Evolutionary conservation across 1,140 invertebrate genomes (phyloP).

Genomic region (Heliothis virescens): DNA sequence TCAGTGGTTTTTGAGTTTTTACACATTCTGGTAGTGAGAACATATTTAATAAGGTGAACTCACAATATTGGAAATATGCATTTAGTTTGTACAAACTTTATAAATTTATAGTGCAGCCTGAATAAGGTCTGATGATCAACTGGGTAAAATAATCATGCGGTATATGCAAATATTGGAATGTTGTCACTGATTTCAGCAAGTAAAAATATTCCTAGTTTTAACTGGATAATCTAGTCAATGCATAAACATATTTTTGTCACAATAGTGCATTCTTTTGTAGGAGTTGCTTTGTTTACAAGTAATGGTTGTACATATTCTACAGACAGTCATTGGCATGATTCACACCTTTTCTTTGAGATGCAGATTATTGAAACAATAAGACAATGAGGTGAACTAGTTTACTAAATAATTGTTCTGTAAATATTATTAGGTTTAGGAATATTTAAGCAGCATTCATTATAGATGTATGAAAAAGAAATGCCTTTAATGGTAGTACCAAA

Average conservation of each 20-base stretch:
- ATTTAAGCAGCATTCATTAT: no score
- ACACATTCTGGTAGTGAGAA: no score
- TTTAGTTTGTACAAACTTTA: no score
- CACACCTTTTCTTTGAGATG: conserved; percentile 5
- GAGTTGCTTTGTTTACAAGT: not conserved
- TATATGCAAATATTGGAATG: not conserved
- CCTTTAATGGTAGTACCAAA: not conserved
- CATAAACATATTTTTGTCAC: not conserved
- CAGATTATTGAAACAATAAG: not conserved
- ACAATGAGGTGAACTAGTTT: not conserved
- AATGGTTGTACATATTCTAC: no score
- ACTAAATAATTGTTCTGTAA: not conserved
- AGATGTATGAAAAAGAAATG: no score
- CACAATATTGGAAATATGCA: no score
- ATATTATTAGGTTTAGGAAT: no score
- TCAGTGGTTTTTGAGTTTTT: no score
- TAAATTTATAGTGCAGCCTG: no score
- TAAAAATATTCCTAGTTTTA: not conserved
- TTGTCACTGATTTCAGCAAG: conserved; percentile 1
- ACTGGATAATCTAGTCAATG: conserved; percentile 7
- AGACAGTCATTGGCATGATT: not conserved
- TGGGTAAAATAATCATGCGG: not conserved
- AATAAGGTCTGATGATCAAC: no score
- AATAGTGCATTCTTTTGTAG: not conserved
- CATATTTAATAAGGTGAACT: no score